Percentiles rank a stretch among this genome's conserved stretches.
phyloP scores from a whole-genome alignment of 23 tunicate species.

The Trididemnum clinides region DNA sequence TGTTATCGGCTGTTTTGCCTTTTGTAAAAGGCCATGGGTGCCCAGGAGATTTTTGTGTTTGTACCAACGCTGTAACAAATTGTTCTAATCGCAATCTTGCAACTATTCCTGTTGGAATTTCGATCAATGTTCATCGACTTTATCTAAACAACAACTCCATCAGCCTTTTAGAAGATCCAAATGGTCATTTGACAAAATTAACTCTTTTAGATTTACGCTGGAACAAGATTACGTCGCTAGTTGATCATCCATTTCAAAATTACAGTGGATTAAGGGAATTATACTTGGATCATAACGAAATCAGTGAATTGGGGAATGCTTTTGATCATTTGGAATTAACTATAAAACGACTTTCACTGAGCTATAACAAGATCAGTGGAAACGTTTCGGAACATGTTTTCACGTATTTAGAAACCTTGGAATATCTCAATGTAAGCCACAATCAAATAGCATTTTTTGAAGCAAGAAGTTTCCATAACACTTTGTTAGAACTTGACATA shows the following conservation, averaged over 20 bases:
- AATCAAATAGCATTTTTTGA: background rate
- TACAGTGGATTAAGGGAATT: background rate
- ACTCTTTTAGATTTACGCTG: background rate
- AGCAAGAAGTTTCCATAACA: background rate
- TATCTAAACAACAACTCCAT: too few species aligned
- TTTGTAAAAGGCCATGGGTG: too few species aligned
- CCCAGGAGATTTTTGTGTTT: too few species aligned
- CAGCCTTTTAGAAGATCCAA: too few species aligned
- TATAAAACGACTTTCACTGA: background rate
- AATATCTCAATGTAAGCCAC: background rate
- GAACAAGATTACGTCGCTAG: background rate
- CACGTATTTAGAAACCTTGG: background rate
- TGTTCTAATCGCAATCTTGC: too few species aligned
- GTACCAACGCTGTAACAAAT: too few species aligned
- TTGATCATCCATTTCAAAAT: background rate
- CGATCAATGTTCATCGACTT: too few species aligned
- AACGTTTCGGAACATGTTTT: background rate
- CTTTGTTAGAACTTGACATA: background rate
- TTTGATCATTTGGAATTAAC: background rate
- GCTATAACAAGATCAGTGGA: background rate
- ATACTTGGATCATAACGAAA: background rate
- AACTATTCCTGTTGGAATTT: too few species aligned
- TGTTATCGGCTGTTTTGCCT: too few species aligned
- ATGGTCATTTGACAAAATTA: too few species aligned
- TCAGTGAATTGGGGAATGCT: background rate